A percentile compares a stretch with the other conserved stretches of the same genome.
phyloP scores from a whole-genome alignment of 2,113 vertebrate genomes.

The Peromyscus polionotus region DNA sequence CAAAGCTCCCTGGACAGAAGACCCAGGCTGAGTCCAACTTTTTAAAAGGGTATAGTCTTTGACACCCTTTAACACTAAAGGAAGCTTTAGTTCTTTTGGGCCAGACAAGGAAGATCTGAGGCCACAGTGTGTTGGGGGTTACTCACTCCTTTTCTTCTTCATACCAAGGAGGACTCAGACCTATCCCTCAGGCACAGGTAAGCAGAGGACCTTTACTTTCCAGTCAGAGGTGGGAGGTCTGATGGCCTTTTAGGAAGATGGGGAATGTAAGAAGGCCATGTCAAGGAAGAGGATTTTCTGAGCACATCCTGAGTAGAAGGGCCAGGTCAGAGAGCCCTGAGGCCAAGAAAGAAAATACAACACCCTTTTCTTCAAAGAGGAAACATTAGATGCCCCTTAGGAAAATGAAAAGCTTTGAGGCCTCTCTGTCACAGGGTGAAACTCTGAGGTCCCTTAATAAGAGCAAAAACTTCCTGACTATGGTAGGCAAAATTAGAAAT shows the following conservation, averaged over 20 bases:
- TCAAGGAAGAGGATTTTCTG: no score
- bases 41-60: no score
- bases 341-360: no score
- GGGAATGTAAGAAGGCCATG: no score
- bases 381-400: background rate
- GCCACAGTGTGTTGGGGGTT: background rate
- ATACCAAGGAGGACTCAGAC: background rate
- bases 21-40: no score
- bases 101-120: background rate
- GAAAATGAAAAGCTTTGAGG: background rate
- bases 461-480: background rate
- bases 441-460: background rate
- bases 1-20: no score
- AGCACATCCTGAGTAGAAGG: no score
- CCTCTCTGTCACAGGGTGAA: background rate
- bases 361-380: no score
- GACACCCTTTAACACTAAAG: background rate
- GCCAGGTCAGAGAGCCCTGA: background rate
- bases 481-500: background rate
- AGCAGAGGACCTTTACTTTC: background rate
- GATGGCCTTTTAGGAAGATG: no score
- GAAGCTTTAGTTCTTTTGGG: background rate
- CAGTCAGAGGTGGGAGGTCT: background rate
- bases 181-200: background rate
- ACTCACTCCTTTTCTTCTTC: background rate